Conservation (phyloP, 23 tunicate species). For the Phallusia fumigata region DNA sequence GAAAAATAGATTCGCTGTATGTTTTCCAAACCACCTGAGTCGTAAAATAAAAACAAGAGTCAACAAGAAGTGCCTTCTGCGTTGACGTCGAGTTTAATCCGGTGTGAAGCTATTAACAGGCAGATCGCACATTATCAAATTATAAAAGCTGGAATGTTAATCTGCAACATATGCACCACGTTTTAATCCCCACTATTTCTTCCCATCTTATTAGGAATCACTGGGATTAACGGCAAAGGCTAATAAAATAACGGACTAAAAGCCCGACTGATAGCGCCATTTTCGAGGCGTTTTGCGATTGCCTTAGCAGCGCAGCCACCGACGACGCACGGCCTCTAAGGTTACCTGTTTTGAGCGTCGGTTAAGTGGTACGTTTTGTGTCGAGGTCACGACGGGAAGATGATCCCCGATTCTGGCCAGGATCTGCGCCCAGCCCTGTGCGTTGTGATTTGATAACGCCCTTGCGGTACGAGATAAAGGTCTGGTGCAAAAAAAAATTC, state of each 20-base stretch:
- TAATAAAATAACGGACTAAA: neutral
- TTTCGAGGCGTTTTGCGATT: neutral
- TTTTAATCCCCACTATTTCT: neutral
- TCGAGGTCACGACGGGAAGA: neutral
- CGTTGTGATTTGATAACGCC: conserved; percentile 3
- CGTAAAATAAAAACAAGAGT: too few species aligned
- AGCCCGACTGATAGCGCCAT: neutral
- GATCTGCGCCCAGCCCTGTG: neutral
- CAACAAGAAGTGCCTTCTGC: too few species aligned
- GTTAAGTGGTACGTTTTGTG: neutral
- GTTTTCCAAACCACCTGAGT: too few species aligned
- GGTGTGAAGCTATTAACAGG: neutral
- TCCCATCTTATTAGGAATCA: neutral
- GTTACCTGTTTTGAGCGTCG: neutral
- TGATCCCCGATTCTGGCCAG: neutral
- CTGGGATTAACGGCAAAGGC: neutral
- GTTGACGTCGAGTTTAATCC: too few species aligned
- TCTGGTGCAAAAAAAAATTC: neutral
- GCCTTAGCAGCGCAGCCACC: neutral
- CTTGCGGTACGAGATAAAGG: neutral
- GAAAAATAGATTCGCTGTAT: too few species aligned
- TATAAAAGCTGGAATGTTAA: neutral
- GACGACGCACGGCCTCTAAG: conserved; percentile 2
- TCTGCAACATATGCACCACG: neutral
- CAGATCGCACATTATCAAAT: neutral